A percentile compares a stretch with the other conserved stretches of the same genome.
These are phyloP conservation scores for Nannobrachium achirus DNA, from an alignment of 2,113 vertebrate genomes.

Conservation along the genomic window DNA sequence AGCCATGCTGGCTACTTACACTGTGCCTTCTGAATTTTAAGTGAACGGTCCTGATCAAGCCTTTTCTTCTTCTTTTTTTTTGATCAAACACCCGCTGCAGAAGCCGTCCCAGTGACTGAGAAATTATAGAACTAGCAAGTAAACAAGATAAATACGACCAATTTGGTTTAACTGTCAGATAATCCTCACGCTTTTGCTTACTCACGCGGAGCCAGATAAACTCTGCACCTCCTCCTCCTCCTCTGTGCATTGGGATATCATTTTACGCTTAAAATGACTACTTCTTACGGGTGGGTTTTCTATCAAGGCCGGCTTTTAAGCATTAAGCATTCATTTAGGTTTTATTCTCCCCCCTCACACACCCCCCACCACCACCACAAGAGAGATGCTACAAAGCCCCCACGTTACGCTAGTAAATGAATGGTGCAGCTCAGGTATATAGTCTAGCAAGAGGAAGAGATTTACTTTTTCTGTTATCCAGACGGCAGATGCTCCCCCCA, in stretches of 20 bases:
- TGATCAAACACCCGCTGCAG: constrained; percentile 28
- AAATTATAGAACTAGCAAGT: constrained; percentile 52
- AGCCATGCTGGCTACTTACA: constrained; percentile 33
- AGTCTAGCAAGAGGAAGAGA: constrained; percentile 5
- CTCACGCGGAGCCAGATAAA: constrained; percentile 46
- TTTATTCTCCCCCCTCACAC: constrained; percentile 19
- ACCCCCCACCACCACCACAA: no score
- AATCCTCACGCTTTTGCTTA: constrained; percentile 49
- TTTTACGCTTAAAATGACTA: constrained; percentile 42
- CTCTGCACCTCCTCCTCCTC: constrained; percentile 19
- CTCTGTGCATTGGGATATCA: constrained; percentile 34
- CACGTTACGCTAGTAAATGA: neutral
- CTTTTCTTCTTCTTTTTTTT: neutral
- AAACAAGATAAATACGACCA: constrained; percentile 47
- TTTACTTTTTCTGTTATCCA: constrained; percentile 4
- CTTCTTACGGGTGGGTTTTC: constrained; percentile 38
- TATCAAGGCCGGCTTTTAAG: constrained; percentile 44
- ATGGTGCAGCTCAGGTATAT: neutral
- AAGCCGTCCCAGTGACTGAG: constrained; percentile 28
- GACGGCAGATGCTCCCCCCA: neutral
- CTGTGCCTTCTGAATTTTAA: constrained; percentile 18
- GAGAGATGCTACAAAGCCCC: no score
- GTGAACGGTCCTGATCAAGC: neutral
- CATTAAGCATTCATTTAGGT: constrained; percentile 41
- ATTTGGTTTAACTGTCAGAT: constrained; percentile 51